Evolutionary conservation across 1,140 invertebrate species (phyloP).

Genomic region (Hyposmocoma kahamanoa): DNA sequence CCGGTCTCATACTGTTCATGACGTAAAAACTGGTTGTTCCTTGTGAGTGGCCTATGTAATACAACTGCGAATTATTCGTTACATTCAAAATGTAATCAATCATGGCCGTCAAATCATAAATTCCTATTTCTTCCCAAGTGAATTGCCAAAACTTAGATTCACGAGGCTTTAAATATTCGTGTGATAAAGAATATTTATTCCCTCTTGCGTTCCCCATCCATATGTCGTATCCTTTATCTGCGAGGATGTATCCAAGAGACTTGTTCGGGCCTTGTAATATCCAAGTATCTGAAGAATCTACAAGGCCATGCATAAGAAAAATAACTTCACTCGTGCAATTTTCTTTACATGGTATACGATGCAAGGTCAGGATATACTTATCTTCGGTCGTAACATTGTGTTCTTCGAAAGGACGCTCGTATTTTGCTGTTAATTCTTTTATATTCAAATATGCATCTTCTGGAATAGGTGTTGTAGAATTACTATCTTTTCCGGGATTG

Average conservation of each 20-base stretch:
- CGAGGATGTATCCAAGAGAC: conserved; percentile 63
- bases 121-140: conserved; percentile 83
- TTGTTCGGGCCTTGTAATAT: conserved; percentile 72
- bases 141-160: conserved; percentile 67
- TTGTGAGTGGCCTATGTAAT: conserved; percentile 80
- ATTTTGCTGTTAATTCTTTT: conserved; percentile 52
- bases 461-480: not conserved
- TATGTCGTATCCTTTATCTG: conserved; percentile 80
- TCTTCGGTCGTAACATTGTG: conserved; percentile 74
- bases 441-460: conserved; percentile 38
- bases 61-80: conserved; percentile 69
- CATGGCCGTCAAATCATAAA: conserved; percentile 83
- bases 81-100: conserved; percentile 77
- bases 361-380: conserved; percentile 75
- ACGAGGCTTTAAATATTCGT: conserved; percentile 56
- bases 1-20: conserved; percentile 74
- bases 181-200: conserved; percentile 78
- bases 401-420: conserved; percentile 75
- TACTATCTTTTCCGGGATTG: not conserved
- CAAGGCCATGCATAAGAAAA: conserved; percentile 79
- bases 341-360: conserved; percentile 68
- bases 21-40: conserved; percentile 67
- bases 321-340: conserved; percentile 39
- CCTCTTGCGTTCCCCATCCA: conserved; percentile 85
- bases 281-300: conserved; percentile 77